Base-by-base conservation (phyloP, 2,888 invertebrate genomes). In the Micoletzkya japonica region DNA sequence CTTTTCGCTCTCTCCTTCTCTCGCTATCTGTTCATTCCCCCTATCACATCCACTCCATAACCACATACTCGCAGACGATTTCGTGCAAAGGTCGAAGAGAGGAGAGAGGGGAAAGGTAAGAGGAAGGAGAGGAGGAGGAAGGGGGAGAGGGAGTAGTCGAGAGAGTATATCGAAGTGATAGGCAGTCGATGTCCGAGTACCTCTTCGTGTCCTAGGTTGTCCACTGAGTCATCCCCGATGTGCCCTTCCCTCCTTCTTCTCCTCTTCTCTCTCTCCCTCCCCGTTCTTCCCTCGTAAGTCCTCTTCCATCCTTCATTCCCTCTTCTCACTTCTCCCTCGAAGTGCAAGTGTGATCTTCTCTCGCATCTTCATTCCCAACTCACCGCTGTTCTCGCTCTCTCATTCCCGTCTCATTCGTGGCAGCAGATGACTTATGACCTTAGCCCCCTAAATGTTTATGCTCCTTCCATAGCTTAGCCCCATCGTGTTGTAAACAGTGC, bases 351-450 rank as follows among this genome's bases (percentile, higher is more conserved):
- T 24, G 26, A 37, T 37, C 34, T 20, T 34, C 20, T 1, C 26
- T 36, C 36, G 26, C 30, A 10, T 17, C 4, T 37, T 24, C 37
- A 24, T 24, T 54, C 54, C 14, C 54, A 2, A 24, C 7, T 28
- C 26, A 57, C 20, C 36, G 36, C 6, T 28, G 56, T n/a, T 17
- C 39, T 17, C 50, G 50, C n/a, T 6, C 24, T 26, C 58, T 58
- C 20, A 39, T 28, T 59, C 28, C 59, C 39, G 59, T 59, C 59
- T 26, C 59, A 39, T 59, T 37, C 37, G n/a, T 14, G 3, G 1
- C 26, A 24, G 6, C 26, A 4, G 26, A 59, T 59, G 59, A 59
- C 59, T 59, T 59, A 59, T 59, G 59, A 59, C 59, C 39, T 59
- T 39, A 28, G 17, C 28, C 30, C 4, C 3, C 28, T n/a, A 28